phyloP scores from a whole-genome alignment of 1,140 invertebrate genomes.

The Bombus consobrinus region DNA sequence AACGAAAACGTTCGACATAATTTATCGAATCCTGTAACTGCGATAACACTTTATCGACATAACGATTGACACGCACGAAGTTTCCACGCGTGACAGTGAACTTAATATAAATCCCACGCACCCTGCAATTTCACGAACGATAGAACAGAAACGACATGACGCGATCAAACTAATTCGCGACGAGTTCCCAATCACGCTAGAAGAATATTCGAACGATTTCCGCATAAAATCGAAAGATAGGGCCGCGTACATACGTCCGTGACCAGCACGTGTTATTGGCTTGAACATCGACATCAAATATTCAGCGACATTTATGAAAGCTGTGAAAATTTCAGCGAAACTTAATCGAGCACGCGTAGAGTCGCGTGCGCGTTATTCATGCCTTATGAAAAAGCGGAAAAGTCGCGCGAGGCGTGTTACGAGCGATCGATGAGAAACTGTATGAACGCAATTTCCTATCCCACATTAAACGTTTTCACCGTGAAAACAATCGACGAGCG shows the following conservation, averaged over 20 bases:
- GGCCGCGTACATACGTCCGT: too few relatives aligned
- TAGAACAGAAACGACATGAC: constrained; percentile 10
- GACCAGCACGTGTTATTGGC: not conserved
- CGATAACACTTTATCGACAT: not conserved
- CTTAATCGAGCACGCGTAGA: not conserved
- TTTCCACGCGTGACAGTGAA: not conserved
- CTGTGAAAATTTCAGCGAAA: not conserved
- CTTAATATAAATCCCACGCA: constrained; percentile 16
- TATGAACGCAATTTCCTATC: not conserved
- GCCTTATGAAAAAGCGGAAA: not conserved
- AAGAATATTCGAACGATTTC: not conserved
- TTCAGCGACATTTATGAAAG: constrained; percentile 1
- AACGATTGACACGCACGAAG: not conserved
- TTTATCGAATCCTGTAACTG: not conserved
- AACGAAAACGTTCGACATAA: not conserved
- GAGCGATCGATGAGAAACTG: constrained; percentile 3
- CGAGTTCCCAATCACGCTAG: constrained; percentile 17
- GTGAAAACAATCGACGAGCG: constrained; percentile 21
- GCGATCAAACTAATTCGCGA: not conserved
- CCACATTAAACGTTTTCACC: not conserved
- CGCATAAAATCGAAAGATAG: not conserved
- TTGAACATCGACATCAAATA: not conserved
- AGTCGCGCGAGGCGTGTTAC: not conserved
- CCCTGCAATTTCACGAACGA: not conserved
- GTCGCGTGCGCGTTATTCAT: not conserved